Conservation (phyloP, 2,113 vertebrate genomes). For the Bufo bufo region DNA sequence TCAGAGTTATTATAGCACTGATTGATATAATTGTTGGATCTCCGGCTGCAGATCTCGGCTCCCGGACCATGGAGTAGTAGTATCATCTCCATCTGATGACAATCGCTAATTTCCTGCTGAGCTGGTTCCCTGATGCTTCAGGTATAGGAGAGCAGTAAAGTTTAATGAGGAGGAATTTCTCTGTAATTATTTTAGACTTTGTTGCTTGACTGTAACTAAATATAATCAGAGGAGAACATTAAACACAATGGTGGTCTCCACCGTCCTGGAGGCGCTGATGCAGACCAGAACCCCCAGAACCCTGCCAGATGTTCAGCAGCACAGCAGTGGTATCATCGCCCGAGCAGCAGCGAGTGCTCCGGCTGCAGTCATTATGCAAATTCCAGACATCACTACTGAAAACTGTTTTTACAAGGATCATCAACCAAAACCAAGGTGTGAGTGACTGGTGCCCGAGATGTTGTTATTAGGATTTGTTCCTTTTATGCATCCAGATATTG, state of each 20-base stretch:
- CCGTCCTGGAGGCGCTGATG: neutral
- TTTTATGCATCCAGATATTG: neutral
- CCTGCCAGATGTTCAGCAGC: constrained; percentile 18
- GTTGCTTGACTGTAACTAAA: constrained; percentile 30
- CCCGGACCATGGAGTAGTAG: neutral
- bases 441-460: neutral
- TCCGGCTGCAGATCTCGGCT: no score
- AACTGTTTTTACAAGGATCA: constrained; percentile 51
- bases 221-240: constrained; percentile 15
- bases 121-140: neutral
- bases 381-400: neutral
- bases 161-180: constrained; percentile 1
- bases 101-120: neutral
- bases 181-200: constrained; percentile 35
- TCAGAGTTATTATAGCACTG: no score
- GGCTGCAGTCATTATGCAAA: constrained; percentile 40
- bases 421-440: constrained; percentile 29
- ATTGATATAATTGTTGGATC: neutral
- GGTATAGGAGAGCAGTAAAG: neutral
- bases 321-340: neutral
- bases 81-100: neutral
- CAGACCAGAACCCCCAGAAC: constrained; percentile 8
- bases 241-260: neutral
- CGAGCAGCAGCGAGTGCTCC: neutral
- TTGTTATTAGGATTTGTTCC: neutral